phyloP scores from a whole-genome alignment of 2,113 vertebrate genomes.

The Philantomba maxwellii region DNA sequence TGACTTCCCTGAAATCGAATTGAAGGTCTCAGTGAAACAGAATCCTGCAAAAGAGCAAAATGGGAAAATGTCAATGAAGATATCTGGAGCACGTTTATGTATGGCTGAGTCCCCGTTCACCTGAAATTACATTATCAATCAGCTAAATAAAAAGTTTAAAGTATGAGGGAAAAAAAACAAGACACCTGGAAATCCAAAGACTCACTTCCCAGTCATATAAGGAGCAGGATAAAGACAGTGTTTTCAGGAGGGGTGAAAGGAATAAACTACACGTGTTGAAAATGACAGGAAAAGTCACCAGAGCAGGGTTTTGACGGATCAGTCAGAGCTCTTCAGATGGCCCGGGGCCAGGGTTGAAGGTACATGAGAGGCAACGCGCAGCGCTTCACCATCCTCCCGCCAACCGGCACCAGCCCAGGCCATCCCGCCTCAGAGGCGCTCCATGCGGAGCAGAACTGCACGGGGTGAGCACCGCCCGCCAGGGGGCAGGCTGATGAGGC shows the following conservation, averaged over 20 bases:
- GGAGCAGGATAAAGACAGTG: not conserved
- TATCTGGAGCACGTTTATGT: not conserved
- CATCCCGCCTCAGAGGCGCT: too few species aligned
- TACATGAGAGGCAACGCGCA: not conserved
- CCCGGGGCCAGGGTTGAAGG: too few species aligned
- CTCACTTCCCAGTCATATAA: not conserved
- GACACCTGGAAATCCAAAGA: not conserved
- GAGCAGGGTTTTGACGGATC: not conserved
- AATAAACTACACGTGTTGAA: not conserved
- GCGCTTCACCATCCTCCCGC: not conserved
- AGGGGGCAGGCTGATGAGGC: not conserved
- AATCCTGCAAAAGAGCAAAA: conserved; percentile 78
- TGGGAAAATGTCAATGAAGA: not conserved
- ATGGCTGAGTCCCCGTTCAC: not conserved
- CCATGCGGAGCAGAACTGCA: not conserved
- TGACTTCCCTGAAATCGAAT: conserved; percentile 96
- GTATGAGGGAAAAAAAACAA: not conserved
- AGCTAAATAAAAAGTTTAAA: not conserved
- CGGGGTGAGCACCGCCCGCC: not conserved
- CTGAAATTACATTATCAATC: not conserved
- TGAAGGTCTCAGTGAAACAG: conserved; percentile 84
- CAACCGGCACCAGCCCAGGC: not conserved
- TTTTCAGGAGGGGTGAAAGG: not conserved
- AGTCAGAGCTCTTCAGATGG: not conserved
- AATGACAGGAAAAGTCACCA: not conserved